A percentile compares a stretch with the other conserved stretches of the same genome.
Conservation (phyloP, 2,888 invertebrate species). For the Leucophora obtusa region DNA sequence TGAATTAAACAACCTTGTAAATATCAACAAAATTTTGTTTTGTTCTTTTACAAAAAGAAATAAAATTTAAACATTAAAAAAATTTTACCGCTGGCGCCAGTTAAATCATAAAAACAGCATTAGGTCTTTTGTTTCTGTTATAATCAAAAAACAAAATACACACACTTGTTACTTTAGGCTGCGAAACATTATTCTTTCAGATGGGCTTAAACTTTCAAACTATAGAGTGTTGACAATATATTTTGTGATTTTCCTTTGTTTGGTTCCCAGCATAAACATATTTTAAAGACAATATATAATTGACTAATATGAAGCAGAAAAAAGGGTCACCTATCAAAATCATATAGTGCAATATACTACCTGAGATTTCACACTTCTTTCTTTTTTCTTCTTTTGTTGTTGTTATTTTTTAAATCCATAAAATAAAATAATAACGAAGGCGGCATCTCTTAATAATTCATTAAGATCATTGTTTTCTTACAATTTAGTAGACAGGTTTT, state of each 20-base stretch:
- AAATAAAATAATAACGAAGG: conserved; percentile 19
- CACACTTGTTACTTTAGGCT: not conserved
- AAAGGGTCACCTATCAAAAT: conserved; percentile 55
- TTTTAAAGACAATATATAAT: conserved; percentile 14
- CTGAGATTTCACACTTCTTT: conserved; percentile 68
- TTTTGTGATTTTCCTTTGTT: conserved; percentile 15
- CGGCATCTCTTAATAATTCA: conserved; percentile 63
- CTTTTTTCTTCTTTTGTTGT: conserved; percentile 10
- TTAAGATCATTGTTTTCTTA: conserved; percentile 58
- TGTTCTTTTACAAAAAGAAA: not conserved
- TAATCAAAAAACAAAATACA: not conserved
- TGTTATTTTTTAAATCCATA: not conserved
- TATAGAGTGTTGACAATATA: conserved; percentile 51
- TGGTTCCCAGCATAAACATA: conserved; percentile 1
- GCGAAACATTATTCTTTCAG: conserved; percentile 10
- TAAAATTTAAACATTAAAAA: conserved; percentile 35
- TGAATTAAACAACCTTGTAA: not conserved
- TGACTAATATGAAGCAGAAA: conserved; percentile 51
- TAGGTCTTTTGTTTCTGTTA: conserved; percentile 26
- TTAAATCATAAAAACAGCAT: conserved; percentile 58
- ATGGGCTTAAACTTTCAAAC: conserved; percentile 6
- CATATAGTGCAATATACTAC: conserved; percentile 58
- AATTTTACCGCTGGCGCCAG: conserved; percentile 57
- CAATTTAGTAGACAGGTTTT: conserved; percentile 53
- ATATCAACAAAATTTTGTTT: not conserved